Base-by-base conservation (phyloP, 2,888 invertebrate genomes). In the Trichopria drosophilae region DNA sequence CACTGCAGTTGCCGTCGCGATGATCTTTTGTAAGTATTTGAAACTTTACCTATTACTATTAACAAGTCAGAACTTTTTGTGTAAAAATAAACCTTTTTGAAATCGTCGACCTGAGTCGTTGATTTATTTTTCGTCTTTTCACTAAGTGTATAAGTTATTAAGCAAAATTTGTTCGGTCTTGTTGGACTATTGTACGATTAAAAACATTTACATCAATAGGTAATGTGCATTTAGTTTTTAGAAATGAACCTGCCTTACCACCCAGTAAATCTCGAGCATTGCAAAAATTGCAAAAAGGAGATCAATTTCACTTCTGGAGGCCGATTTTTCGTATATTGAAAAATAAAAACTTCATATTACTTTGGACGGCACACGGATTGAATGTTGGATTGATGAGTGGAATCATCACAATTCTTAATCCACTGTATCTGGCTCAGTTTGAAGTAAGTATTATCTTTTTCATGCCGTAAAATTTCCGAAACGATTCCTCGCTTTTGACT, bases 351-450 rank as follows among this genome's bases (percentile, higher is more conserved):
- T 83, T 82, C 65, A 57, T 81, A 29, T 65, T 82, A 2, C 76
- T 84, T 9, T 76, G 81, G 18, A 58, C 81, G 12, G 80, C 82
- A 0, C 84, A 84, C 62, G 84, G 86, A 23, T 77, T 86, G 52
- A 86, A 86, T 70, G 83, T 84, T 12, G 86, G 86, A 2, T 84
- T 82, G 12, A 85, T 85, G 68, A 86, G 85, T 68, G 85, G 84
- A 5, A 79, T 87, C 51, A 84, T 85, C 1, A 87, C 86, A 1
- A 76, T 86, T 34, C 78, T 77, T 9, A 76, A 74, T 54, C 72
- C 73, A 51, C 66, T 76, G 43, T 67, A 75, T 23, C 60, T 75
- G 9, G 61, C 62, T 26, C 72, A 73, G 54, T 76, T 71, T 55
- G 71, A 71, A 47, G 76, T 76, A 61, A n/a, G n/a, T n/a, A n/a